Conservation (phyloP, 2,113 vertebrate species). For the Daubentonia madagascariensis region DNA sequence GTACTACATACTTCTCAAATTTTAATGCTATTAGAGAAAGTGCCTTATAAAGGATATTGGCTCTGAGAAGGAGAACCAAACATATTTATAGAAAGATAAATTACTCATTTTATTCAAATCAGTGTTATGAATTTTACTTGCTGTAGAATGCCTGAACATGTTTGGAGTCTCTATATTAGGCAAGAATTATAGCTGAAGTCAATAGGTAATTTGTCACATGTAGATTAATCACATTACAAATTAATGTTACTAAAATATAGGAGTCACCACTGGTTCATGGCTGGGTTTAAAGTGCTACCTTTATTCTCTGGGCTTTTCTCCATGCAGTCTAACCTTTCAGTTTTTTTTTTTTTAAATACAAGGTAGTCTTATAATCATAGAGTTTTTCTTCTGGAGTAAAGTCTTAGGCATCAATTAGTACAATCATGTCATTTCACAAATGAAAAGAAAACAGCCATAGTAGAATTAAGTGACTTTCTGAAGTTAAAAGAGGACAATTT, state of each 20-base stretch:
- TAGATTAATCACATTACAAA: not conserved
- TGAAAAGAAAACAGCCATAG: not conserved
- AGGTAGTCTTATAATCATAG: not conserved
- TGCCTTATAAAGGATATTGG: not conserved
- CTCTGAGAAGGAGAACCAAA: not conserved
- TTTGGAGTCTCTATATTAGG: not conserved
- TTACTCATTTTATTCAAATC: conserved; percentile 37
- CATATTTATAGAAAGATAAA: conserved; percentile 41
- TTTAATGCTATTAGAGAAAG: not conserved
- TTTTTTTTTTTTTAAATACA: not conserved
- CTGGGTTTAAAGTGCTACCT: not conserved
- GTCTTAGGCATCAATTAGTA: not conserved
- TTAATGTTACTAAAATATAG: conserved; percentile 13
- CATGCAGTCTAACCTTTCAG: not conserved
- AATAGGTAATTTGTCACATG: conserved; percentile 20
- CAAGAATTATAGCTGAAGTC: conserved; percentile 1
- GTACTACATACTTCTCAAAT: not conserved
- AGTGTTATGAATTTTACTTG: conserved; percentile 48
- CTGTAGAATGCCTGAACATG: conserved; percentile 20
- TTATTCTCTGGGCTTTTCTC: not conserved
- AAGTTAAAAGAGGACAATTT: not conserved
- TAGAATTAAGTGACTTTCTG: not conserved
- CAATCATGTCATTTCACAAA: not conserved
- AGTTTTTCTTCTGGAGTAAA: not conserved
- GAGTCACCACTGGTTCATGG: not conserved